phyloP scores from a whole-genome alignment of 2,797 vertebrate species.

The Lepilemur ruficaudatus region DNA sequence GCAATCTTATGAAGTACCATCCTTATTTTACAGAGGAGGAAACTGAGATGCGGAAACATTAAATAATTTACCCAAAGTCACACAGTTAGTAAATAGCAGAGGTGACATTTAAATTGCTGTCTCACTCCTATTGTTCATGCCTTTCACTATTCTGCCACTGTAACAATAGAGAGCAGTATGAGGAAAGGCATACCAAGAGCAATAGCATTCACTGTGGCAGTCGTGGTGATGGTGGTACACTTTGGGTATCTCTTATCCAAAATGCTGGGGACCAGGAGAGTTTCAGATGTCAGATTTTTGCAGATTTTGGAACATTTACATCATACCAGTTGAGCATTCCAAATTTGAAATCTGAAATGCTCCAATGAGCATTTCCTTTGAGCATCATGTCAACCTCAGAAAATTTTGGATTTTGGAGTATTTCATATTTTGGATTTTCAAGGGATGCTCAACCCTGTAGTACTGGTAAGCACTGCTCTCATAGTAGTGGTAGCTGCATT shows the following conservation, averaged over 20 bases:
- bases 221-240: too few species aligned
- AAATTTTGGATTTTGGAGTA: not conserved
- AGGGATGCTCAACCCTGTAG: too few species aligned
- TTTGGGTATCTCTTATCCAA: not conserved
- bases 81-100: not conserved
- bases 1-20: not conserved
- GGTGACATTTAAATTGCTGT: not conserved
- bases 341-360: not conserved
- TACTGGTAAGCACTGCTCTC: accelerated
- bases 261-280: not conserved
- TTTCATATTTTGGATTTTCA: not conserved
- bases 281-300: not conserved
- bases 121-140: not conserved
- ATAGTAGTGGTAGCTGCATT: not conserved
- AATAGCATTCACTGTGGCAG: too few species aligned
- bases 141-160: accelerated
- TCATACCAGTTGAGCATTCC: not conserved
- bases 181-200: not conserved
- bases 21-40: not conserved
- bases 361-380: not conserved
- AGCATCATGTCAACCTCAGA: not conserved
- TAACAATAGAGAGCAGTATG: not conserved
- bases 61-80: not conserved
- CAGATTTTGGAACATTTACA: not conserved
- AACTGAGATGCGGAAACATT: not conserved